A percentile compares a stretch with the other conserved stretches of the same genome.
Conservation (phyloP, 2,888 invertebrate species). For the Lasius platythorax region DNA sequence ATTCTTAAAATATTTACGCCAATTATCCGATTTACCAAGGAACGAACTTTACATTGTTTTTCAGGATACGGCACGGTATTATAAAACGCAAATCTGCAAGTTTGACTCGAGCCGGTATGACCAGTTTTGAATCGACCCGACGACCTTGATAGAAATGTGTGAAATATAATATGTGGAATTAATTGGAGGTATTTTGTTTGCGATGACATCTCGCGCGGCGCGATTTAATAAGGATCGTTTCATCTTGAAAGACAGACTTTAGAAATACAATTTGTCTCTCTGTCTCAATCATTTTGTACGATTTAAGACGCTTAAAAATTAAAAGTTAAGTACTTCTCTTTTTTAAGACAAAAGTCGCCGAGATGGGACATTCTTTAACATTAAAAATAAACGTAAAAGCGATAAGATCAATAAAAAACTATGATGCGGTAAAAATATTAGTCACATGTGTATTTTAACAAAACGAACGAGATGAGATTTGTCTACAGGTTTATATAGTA, state of each 20-base stretch:
- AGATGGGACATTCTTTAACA: conserved; percentile 15
- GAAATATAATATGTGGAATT: conserved; percentile 71
- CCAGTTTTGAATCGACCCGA: conserved; percentile 62
- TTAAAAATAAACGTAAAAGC: conserved; percentile 6
- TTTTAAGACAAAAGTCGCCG: not conserved
- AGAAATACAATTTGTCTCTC: conserved; percentile 25
- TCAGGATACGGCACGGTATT: conserved; percentile 1
- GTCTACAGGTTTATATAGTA: not conserved
- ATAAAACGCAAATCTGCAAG: conserved; percentile 54
- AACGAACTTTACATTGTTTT: conserved; percentile 20
- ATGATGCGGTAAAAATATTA: not conserved
- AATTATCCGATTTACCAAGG: not conserved
- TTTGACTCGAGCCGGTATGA: conserved; percentile 52
- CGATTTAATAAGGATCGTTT: conserved; percentile 18
- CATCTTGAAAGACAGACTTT: conserved; percentile 26
- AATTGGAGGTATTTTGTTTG: conserved; percentile 60
- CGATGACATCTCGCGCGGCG: conserved; percentile 48
- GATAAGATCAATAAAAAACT: conserved; percentile 9
- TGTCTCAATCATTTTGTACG: not conserved
- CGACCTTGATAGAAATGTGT: conserved; percentile 67
- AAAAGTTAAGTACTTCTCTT: not conserved
- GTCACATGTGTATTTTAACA: not conserved
- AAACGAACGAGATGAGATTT: not conserved
- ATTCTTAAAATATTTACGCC: not conserved
- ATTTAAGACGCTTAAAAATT: not conserved